Conservation (phyloP, 2,888 invertebrate species). For the Hirtodrosophila alboralis region DNA sequence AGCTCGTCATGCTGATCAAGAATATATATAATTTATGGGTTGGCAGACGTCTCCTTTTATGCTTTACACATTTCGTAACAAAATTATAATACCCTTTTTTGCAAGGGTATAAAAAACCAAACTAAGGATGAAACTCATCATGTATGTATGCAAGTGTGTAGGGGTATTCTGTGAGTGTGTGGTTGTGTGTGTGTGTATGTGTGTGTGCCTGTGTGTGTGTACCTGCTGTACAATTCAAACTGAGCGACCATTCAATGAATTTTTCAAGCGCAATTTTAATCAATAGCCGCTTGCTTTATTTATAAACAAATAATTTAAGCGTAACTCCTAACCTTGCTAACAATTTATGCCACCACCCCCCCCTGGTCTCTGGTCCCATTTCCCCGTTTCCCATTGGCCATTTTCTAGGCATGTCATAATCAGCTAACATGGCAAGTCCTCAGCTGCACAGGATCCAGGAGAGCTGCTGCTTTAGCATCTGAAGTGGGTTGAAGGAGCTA, state of each 20-base stretch:
- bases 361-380: conserved; percentile 13
- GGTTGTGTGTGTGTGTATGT: conserved; percentile 10
- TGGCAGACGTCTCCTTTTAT: no score
- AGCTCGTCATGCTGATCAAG: no score
- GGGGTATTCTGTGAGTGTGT: conserved; percentile 9
- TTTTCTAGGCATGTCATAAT: conserved; percentile 62
- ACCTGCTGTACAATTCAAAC: conserved; percentile 55
- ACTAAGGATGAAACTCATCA: conserved; percentile 21
- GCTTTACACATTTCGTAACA: no score
- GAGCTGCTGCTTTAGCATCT: no score
- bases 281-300: conserved; percentile 68
- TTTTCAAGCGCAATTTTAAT: conserved; percentile 73
- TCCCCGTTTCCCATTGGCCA: conserved; percentile 15
- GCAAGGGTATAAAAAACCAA: no score
- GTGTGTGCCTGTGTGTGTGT: conserved; percentile 23
- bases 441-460: conserved; percentile 15
- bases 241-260: conserved; percentile 59
- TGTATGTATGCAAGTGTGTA: conserved; percentile 24
- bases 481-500: not conserved
- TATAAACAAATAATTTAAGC: conserved; percentile 70
- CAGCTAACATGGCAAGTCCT: conserved; percentile 55
- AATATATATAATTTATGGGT: no score
- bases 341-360: not conserved
- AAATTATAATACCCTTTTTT: no score
- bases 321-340: not conserved